Percentiles rank a stretch among this genome's conserved stretches.
Conservation (phyloP, 2,113 vertebrate genomes). For the Baryphthengus martii region DNA sequence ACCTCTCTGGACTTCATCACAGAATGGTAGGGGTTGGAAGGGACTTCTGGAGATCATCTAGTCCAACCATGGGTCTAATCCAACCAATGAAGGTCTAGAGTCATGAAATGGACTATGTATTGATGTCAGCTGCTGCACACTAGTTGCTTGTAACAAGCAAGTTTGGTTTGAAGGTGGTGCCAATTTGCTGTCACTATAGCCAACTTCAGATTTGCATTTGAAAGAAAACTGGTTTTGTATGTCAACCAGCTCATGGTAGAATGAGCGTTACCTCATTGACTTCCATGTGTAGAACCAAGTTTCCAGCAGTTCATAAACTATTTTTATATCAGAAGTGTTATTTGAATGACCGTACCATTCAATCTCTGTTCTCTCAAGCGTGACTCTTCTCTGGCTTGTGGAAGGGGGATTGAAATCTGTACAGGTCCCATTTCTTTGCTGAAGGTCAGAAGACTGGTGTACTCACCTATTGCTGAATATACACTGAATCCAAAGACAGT, state of each 20-base stretch:
- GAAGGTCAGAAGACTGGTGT: background rate
- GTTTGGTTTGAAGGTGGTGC: background rate
- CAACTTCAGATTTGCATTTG: background rate
- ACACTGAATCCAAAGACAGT: background rate
- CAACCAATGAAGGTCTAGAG: background rate
- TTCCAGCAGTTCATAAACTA: background rate
- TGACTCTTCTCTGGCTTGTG: background rate
- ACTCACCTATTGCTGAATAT: background rate
- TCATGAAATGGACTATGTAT: background rate
- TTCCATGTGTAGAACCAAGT: background rate
- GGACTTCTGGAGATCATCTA: too few relatives aligned
- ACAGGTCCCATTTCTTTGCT: background rate
- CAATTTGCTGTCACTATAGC: background rate
- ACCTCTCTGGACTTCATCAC: background rate
- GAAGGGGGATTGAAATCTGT: background rate
- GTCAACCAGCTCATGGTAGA: background rate
- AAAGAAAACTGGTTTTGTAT: background rate
- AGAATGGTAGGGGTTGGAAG: too few relatives aligned
- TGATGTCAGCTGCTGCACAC: fast-evolving
- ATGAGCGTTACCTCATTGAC: background rate
- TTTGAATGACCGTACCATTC: background rate
- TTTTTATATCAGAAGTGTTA: background rate
- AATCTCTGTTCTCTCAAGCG: background rate
- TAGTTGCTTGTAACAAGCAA: background rate
- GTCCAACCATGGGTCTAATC: too few relatives aligned